phyloP scores from a whole-genome alignment of 2,113 vertebrate species.

The Oncorhynchus clarkii region DNA sequence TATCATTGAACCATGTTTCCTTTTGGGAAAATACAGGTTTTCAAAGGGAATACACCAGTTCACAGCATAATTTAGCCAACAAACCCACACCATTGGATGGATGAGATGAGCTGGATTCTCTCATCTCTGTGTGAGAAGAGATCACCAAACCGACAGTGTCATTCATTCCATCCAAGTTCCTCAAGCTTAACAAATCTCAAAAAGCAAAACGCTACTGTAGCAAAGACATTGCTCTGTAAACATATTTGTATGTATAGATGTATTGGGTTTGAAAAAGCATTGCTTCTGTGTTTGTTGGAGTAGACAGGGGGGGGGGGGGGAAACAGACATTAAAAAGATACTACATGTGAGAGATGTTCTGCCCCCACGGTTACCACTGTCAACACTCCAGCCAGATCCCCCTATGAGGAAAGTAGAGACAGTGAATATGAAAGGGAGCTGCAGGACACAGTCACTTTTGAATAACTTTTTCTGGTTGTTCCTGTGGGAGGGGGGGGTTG shows the following conservation, averaged over 20 bases:
- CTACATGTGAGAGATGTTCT: conserved; percentile 34
- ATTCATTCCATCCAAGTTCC: conserved; percentile 51
- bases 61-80: conserved; percentile 24
- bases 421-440: conserved; percentile 49
- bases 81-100: conserved; percentile 31
- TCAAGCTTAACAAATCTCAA: conserved; percentile 42
- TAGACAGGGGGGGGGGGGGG: conserved; percentile 15
- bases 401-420: conserved; percentile 34
- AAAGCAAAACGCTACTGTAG: conserved; percentile 47
- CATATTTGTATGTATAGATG: conserved; percentile 71
- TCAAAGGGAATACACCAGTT: conserved; percentile 38
- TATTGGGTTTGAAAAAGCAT: conserved; percentile 58
- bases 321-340: conserved; percentile 41
- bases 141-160: conserved; percentile 42
- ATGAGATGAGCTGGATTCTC: conserved; percentile 38
- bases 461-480: conserved; percentile 44
- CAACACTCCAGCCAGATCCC: conserved; percentile 43
- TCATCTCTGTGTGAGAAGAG: conserved; percentile 40
- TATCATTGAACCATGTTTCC: conserved; percentile 55
- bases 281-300: conserved; percentile 33
- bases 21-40: conserved; percentile 44
- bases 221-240: conserved; percentile 67
- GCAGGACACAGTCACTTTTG: conserved; percentile 45
- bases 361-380: conserved; percentile 44
- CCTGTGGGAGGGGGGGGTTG: conserved; percentile 20